These are phyloP conservation scores for Todiramphus chloris DNA, from an alignment of 2,113 vertebrate species.

Conservation along the genomic window DNA sequence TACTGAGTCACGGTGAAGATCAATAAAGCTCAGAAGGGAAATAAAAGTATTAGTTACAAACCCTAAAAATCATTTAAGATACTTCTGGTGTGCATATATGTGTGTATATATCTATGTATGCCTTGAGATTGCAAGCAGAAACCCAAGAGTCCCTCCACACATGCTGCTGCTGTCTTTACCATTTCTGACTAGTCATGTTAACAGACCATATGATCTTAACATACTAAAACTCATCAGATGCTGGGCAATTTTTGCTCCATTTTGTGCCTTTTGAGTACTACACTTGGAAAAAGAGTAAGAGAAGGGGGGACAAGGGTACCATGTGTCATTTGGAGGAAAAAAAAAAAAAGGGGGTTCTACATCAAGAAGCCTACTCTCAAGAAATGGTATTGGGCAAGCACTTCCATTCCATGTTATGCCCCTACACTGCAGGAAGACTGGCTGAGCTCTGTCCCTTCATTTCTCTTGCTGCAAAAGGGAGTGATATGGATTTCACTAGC, in stretches of 20 bases:
- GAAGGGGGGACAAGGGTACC: neutral
- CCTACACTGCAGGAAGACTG: neutral
- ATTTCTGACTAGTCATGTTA: neutral
- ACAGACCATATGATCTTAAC: neutral
- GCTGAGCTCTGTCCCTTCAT: neutral
- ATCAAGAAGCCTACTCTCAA: neutral
- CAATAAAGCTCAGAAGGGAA: neutral
- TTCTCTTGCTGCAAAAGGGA: neutral
- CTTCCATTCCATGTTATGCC: neutral
- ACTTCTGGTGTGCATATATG: neutral
- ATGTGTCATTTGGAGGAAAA: neutral
- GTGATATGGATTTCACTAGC: neutral
- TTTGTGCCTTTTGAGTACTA: neutral
- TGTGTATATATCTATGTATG: neutral
- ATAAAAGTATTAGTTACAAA: neutral
- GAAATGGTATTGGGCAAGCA: neutral
- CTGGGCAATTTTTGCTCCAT: neutral
- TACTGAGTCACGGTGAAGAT: neutral
- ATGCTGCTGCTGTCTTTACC: neutral
- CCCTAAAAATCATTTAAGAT: neutral
- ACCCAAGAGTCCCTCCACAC: neutral
- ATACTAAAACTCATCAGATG: neutral
- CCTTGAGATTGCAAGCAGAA: neutral
- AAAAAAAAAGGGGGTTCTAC: neutral
- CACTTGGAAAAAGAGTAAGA: neutral